These are phyloP conservation scores for Tylochromis polylepis DNA, from an alignment of 2,113 vertebrate genomes.

Conservation along the genomic window DNA sequence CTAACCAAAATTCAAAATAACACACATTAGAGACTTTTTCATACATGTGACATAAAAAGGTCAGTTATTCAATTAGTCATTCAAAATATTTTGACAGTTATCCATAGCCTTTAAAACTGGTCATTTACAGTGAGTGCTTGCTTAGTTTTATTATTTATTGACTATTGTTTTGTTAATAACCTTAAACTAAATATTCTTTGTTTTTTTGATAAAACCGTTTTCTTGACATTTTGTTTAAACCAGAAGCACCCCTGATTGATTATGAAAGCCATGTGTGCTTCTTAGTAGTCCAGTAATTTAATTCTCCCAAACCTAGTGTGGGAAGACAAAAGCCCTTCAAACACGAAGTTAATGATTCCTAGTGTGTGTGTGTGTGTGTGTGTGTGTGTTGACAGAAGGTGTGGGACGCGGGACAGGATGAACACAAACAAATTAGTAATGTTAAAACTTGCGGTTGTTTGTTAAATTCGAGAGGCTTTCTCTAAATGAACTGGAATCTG, in stretches of 20 bases:
- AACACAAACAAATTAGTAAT: neutral
- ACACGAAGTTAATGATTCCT: constrained; percentile 18
- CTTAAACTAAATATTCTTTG: neutral
- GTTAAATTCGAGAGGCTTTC: neutral
- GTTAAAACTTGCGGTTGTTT: neutral
- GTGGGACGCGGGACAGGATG: neutral
- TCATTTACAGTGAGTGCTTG: neutral
- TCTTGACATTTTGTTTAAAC: accelerated
- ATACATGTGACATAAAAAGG: accelerated
- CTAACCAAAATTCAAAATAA: neutral
- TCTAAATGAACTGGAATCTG: neutral
- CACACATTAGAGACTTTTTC: neutral
- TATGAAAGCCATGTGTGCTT: neutral
- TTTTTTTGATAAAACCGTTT: neutral
- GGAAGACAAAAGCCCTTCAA: neutral
- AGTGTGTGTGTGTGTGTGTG: neutral
- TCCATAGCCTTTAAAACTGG: neutral
- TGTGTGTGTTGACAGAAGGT: neutral
- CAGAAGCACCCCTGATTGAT: too few relatives aligned
- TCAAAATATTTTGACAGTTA: neutral
- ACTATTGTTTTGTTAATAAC: neutral
- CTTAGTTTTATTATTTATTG: neutral
- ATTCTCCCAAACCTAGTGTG: neutral
- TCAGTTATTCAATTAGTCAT: neutral
- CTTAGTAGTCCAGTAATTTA: neutral